Evolutionary conservation across 2,888 invertebrate genomes (phyloP).

Genomic region (Agonum fuliginosum): DNA sequence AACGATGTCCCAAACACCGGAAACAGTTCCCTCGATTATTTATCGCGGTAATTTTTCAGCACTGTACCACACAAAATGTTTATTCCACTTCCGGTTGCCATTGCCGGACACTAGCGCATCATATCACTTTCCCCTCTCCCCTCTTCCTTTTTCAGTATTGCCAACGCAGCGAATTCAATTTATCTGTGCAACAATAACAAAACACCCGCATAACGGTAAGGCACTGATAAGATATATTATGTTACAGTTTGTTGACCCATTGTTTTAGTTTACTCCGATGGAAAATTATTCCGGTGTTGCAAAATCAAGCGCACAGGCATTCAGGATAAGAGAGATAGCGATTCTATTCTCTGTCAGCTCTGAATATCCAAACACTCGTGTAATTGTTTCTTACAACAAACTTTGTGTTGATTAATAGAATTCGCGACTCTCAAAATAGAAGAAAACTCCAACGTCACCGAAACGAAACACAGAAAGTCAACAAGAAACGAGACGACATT

Average conservation of each 20-base stretch:
- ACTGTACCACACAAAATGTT: slow-evolving; percentile 53
- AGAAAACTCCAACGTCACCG: not conserved
- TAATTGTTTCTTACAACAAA: slow-evolving; percentile 9
- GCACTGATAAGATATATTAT: slow-evolving; percentile 48
- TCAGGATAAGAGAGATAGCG: slow-evolving; percentile 1
- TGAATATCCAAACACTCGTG: not conserved
- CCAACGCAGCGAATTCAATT: slow-evolving; percentile 21
- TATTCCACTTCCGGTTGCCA: slow-evolving; percentile 51
- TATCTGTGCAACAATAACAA: slow-evolving; percentile 34
- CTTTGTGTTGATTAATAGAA: slow-evolving; percentile 21
- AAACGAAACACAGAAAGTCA: too few relatives aligned
- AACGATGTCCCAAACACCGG: slow-evolving; percentile 59
- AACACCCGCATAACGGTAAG: slow-evolving; percentile 40
- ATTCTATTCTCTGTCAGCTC: not conserved
- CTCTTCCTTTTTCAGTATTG: too few relatives aligned
- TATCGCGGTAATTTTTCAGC: slow-evolving; percentile 60
- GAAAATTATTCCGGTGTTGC: slow-evolving; percentile 6
- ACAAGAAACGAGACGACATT: not conserved
- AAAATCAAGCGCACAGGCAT: not conserved
- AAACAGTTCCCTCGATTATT: slow-evolving; percentile 58
- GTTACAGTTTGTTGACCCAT: slow-evolving; percentile 58
- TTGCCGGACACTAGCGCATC: slow-evolving; percentile 28
- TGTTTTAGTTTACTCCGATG: slow-evolving; percentile 16
- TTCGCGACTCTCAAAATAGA: not conserved
- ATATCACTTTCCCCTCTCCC: slow-evolving; percentile 14